Evolutionary conservation across 2,888 invertebrate genomes (phyloP).

Genomic region (Melanostoma scalare): DNA sequence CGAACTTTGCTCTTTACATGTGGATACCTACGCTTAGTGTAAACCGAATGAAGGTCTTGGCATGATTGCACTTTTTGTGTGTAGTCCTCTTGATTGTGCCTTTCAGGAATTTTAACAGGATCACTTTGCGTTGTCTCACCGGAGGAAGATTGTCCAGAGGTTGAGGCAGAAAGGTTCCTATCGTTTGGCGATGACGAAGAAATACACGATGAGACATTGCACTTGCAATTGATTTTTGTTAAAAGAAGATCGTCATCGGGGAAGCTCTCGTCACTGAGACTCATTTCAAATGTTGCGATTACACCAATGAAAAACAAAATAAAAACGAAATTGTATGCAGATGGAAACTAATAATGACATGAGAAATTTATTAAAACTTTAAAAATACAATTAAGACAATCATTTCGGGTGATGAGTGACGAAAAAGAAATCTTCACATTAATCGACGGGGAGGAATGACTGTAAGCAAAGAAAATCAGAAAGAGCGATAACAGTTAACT

Average conservation of each 20-base stretch:
- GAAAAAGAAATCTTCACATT: no score
- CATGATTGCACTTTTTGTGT: conserved; percentile 75
- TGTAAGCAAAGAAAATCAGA: no score
- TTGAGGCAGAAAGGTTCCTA: conserved; percentile 74
- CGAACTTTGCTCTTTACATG: conserved; percentile 80
- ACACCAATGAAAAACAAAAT: no score
- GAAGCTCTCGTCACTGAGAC: conserved; percentile 79
- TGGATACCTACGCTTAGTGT: conserved; percentile 78
- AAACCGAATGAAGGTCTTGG: conserved; percentile 79
- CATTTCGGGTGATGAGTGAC: no score
- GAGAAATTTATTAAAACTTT: no score
- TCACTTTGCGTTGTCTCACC: conserved; percentile 77
- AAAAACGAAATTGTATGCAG: no score
- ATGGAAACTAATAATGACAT: no score
- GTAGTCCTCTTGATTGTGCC: conserved; percentile 44
- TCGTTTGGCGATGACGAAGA: conserved; percentile 59
- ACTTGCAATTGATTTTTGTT: conserved; percentile 53
- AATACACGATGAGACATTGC: conserved; percentile 40
- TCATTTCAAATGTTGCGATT: conserved; percentile 74
- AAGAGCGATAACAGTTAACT: no score
- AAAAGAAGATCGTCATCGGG: conserved; percentile 76
- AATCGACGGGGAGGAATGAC: no score
- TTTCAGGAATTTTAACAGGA: conserved; percentile 64
- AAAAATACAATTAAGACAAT: no score
- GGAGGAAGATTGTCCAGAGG: conserved; percentile 71